These are phyloP conservation scores for Threskiornis aethiopicus DNA, from an alignment of 2,797 vertebrate genomes.

Conservation along the genomic window DNA sequence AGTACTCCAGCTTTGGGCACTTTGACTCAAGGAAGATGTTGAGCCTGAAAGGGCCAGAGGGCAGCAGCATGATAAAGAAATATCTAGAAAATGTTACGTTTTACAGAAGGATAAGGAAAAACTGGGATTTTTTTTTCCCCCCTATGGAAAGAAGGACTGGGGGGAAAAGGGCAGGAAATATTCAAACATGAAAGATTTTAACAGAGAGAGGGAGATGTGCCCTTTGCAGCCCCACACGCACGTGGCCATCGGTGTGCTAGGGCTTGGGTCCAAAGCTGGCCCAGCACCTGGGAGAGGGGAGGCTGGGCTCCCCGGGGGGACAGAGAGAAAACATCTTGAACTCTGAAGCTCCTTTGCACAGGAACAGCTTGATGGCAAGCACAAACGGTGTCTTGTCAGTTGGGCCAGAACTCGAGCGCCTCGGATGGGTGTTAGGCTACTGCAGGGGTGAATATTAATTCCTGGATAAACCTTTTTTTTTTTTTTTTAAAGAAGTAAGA, in stretches of 20 bases:
- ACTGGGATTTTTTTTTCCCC: not conserved
- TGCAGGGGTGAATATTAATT: not conserved
- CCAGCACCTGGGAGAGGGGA: no score
- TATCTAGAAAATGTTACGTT: not conserved
- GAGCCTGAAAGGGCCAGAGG: not conserved
- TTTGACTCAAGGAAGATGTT: not conserved
- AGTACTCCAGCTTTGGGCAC: no score
- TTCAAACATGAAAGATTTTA: not conserved
- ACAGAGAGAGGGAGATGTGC: no score
- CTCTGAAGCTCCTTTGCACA: not conserved
- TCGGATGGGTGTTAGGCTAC: fast-evolving
- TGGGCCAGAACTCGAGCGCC: fast-evolving
- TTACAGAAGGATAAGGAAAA: not conserved
- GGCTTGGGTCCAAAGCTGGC: not conserved
- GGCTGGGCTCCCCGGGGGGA: fast-evolving
- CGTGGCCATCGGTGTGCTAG: not conserved
- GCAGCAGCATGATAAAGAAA: not conserved
- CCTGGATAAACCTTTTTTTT: not conserved
- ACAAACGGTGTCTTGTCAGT: no score
- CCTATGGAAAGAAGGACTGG: not conserved
- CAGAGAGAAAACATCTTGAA: not conserved
- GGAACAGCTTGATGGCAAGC: not conserved
- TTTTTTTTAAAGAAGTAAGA: not conserved
- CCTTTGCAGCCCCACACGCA: fast-evolving
- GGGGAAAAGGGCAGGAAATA: not conserved